Evolutionary conservation across 2,113 vertebrate species (phyloP), one percentile per base, ranked within the genome.

Genomic region (Anser brachyrhynchus): DNA sequence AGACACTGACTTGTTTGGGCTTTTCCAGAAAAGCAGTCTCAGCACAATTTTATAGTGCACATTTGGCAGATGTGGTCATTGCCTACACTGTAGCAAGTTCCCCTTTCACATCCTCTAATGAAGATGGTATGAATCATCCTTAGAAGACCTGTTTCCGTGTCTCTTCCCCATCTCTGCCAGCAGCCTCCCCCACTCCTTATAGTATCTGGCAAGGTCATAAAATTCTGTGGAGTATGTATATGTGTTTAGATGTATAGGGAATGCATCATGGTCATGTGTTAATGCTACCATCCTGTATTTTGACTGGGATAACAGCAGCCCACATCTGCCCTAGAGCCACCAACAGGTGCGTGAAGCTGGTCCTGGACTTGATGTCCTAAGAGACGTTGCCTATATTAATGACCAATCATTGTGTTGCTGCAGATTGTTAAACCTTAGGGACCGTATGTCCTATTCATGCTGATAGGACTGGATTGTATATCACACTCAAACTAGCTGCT

Each of bases 1-100:
- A 79, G 16, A 39, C 29, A 33, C 17, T 29, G 37, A 37, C 57
- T 79, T 85, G 6, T 26, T 46, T 11, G 62, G 31, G 9, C 31
- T 22, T 52, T 94, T 94, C 89, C 93, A 76, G 62, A 35, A 92
- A 90, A 88, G 83, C 74, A 90, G 14, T 19, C 43, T 93, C 92
- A 93, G 70, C 85, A 78, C 22, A 75, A 79, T 79, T 82, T 74
- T 23, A 16, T 13, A 75, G 61, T 13, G 51, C 44, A 57, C 57
- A 25, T 78, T 70, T 61, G 89, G 66, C 70, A 92, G 71, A 84
- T 94, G 85, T 89, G 61, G 73, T 89, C 70, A 54, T 66, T 84
- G 70, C 61, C 51, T 49, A n/a, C 44, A 18, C 51, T 57, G 54
- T 2, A 1, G 55, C 73, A 93, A 89, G 69, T 93, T 94, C 74